Conservation (phyloP, 2,113 vertebrate species). For the Rhinoderma darwinii region DNA sequence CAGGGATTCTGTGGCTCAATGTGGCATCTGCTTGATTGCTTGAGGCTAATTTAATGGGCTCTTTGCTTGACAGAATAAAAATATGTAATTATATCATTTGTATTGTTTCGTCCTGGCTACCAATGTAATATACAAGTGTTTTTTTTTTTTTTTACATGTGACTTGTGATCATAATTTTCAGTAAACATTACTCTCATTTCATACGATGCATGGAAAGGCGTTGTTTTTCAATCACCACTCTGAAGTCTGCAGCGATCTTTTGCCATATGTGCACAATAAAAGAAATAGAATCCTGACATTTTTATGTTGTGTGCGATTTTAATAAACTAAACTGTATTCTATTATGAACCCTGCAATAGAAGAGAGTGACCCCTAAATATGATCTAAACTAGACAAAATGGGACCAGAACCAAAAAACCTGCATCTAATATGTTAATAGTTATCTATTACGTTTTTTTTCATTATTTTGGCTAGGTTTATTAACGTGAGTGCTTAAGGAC, state of each 20-base stretch:
- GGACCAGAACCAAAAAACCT: not conserved
- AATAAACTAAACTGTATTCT: not conserved
- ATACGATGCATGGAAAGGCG: not conserved
- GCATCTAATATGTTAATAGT: not conserved
- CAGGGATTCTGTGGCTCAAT: constrained; percentile 38
- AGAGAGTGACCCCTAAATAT: not conserved
- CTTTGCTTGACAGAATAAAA: constrained; percentile 28
- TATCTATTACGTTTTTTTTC: not conserved
- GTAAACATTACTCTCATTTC: not conserved
- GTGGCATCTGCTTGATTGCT: constrained; percentile 51
- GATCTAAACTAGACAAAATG: not conserved
- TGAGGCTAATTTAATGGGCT: constrained; percentile 24
- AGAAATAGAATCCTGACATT: not conserved
- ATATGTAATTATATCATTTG: not conserved
- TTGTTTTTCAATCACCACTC: not conserved
- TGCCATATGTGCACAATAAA: constrained; percentile 18
- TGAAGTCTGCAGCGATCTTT: not conserved
- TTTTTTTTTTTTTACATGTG: no score
- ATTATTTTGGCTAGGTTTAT: not conserved
- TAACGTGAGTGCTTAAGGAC: not conserved
- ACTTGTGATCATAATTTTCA: not conserved
- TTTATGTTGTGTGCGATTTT: not conserved
- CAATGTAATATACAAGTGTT: not conserved
- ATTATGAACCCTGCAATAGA: not conserved
- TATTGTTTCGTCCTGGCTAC: not conserved